These are phyloP conservation scores for Triplophysa yarkandensis DNA, from an alignment of 2,797 vertebrate species.

Conservation along the genomic window DNA sequence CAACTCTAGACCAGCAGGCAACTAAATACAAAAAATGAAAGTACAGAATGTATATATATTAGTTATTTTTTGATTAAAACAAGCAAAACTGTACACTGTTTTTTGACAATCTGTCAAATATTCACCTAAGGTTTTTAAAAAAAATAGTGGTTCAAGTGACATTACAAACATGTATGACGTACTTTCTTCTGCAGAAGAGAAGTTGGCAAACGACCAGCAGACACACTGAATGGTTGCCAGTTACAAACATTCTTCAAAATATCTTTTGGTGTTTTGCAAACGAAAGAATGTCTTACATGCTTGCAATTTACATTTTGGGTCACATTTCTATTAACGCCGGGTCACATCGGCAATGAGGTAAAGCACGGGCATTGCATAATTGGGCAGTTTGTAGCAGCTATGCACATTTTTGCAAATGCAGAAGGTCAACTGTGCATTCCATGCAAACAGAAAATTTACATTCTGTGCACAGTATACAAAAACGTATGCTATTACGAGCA, in stretches of 20 bases:
- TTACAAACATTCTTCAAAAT: no score
- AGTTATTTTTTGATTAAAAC: background rate
- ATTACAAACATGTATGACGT: no score
- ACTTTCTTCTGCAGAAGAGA: no score
- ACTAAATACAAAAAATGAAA: background rate
- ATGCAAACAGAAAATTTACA: background rate
- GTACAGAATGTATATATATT: background rate
- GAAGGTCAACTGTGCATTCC: background rate
- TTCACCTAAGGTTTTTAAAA: no score
- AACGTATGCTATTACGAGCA: background rate
- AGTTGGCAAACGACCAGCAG: no score
- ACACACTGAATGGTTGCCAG: no score
- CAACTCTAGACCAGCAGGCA: constrained; percentile 13
- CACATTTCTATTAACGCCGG: background rate
- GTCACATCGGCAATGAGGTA: background rate
- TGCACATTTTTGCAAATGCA: constrained; percentile 2
- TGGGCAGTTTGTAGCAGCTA: background rate
- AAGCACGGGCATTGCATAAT: background rate
- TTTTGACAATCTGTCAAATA: background rate
- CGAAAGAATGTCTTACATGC: no score
- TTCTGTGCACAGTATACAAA: background rate
- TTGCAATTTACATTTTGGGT: no score
- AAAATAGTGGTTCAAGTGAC: no score
- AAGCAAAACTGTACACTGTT: background rate
- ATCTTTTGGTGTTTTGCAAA: no score